Evolutionary conservation across 1,140 invertebrate genomes (phyloP).

Genomic region (Apocrypta bakeri): DNA sequence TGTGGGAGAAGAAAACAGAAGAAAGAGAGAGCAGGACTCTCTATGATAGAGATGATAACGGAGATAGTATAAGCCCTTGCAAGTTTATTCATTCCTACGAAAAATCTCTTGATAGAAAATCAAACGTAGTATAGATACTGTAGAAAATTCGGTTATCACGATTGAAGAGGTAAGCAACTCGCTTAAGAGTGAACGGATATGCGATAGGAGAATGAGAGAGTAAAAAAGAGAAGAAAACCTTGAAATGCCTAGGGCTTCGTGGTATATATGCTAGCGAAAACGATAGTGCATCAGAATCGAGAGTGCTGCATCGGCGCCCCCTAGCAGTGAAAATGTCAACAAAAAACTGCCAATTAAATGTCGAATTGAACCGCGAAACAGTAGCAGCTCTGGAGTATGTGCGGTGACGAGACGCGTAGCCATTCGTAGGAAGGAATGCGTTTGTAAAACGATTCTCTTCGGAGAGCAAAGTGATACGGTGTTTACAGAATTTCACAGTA

Average conservation of each 20-base stretch:
- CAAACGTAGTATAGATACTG: not conserved
- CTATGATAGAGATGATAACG: slow-evolving; percentile 2
- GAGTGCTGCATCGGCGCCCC: not conserved
- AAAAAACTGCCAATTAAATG: slow-evolving; percentile 11
- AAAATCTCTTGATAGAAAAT: not conserved
- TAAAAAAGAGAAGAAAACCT: slow-evolving; percentile 25
- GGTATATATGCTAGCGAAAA: slow-evolving; percentile 9
- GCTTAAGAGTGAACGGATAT: not conserved
- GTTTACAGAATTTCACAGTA: slow-evolving; percentile 14
- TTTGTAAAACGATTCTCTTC: slow-evolving; percentile 39
- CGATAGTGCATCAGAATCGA: slow-evolving; percentile 7
- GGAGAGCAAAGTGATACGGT: slow-evolving; percentile 14
- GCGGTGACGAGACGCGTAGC: not conserved
- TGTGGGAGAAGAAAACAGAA: slow-evolving; percentile 12
- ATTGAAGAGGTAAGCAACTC: not conserved
- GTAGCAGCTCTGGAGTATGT: not conserved
- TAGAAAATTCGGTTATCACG: slow-evolving; percentile 5
- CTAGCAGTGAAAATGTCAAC: not conserved
- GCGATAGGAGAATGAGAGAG: not conserved
- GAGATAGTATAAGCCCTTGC: not conserved
- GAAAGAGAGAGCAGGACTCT: too few relatives aligned
- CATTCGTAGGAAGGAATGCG: slow-evolving; percentile 16
- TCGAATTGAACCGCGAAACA: not conserved
- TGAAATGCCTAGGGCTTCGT: slow-evolving; percentile 25
- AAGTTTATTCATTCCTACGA: not conserved